Base-by-base conservation (phyloP, 2,797 vertebrate genomes). In the Tamandua tetradactyla region DNA sequence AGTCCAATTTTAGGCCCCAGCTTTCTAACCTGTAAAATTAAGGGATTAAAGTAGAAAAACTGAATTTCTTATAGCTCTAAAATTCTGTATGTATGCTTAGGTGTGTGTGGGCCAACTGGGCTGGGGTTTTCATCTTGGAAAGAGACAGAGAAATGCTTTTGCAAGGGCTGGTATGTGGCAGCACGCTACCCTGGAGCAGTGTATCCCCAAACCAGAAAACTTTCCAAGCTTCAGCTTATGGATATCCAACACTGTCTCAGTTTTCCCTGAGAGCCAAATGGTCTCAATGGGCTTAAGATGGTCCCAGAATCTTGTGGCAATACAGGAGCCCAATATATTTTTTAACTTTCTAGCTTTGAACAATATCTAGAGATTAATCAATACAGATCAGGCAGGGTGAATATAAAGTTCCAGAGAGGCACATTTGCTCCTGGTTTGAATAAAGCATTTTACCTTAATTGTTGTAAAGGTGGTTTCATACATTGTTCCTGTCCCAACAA, bases 11-110 rank as follows among this genome's bases (percentile, higher is more conserved):
- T 87, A 32, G 42, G 3, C 18, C 49, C 9, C 15, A 75, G 35
- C 27, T 80, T 64, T 72, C n/a, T 89, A 87, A 83, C 86, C 59
- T 87, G 2, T 95, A 62, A 89, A 83, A 89, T 49, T 55, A 66
- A 30, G 52, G 81, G n/a, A 47, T 87, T 30, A 74, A 55, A 80
- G 89, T 47, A 86, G 52, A 87, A 11, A 69, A 52, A 87, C 55
- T 90, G 71, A 76, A 76, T 87, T 87, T 82, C 18, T 37, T 76
- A 40, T 42, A 80, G 14, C 27, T 86, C 59, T 75, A 83, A 47
- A 74, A 25, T 89, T 87, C 37, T 42, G 0, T 85, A n/a, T 90
- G 40, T 42, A 30, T 83, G 74, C 27, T 84, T 71, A 44, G 35
- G 40, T 68, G 18, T 72, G 27, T 80, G 40, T 17, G 27, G 89